Evolutionary conservation across 2,888 invertebrate genomes (phyloP), one percentile per base, ranked within the genome.

Genomic region (Pycnomerus fuliginosus): DNA sequence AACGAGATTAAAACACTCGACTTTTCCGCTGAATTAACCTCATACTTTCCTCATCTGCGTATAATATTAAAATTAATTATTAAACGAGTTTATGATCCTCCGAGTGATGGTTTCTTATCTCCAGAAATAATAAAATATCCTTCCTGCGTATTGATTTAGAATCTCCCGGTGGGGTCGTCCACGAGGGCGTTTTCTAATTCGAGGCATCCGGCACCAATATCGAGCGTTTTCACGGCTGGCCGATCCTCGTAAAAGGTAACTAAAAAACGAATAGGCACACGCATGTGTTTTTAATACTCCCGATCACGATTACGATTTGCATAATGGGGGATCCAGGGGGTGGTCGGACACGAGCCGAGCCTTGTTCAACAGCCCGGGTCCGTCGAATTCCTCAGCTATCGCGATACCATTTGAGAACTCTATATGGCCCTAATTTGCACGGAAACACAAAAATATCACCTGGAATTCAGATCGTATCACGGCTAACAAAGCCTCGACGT

Each of bases 211-310:
- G 41, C 41, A 34, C 41, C 41, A 35, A 41, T 41, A 33, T 41
- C 30, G 41, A 41, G 32, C 40, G 46, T 42, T 35, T 34, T 42
- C 36, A 34, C 41, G 41, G 41, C 30, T 41, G 41, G 34, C 33
- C 41, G 41, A 41, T 17, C 20, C 31, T 12, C 22, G 25, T 5
- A 28, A 34, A 44, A 41, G 38, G 50, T 52, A 56, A 54, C 53
- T 56, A 56, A 56, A 56, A 25, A 54, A 53, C 53, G 54, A 53
- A 54, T 54, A 52, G 53, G 38, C 39, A 48, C 56, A 56, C 56
- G 56, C 56, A 54, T 56, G 56, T 56, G 56, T 56, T 56, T 56
- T 56, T 56, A 56, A 56, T 56, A 56, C 56, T 48, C 45, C 42
- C 50, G 53, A 54, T 56, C 56, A 56, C 56, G 56, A 56, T 36